These are phyloP conservation scores for Vanessa tameamea DNA, from an alignment of 1,140 invertebrate genomes.

Conservation along the genomic window DNA sequence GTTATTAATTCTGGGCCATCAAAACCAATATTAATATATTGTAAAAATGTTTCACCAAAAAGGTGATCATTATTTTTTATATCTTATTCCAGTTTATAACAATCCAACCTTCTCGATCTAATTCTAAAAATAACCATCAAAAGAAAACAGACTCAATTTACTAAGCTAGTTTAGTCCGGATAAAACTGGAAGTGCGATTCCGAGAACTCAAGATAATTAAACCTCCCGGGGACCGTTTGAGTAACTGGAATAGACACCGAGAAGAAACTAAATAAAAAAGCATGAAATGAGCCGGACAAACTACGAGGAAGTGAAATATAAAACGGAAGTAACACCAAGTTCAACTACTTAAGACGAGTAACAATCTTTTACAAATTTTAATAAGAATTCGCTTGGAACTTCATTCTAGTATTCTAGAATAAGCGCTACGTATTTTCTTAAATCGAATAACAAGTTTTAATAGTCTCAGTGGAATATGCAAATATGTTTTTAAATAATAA, in stretches of 20 bases:
- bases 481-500: too few relatives aligned
- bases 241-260: conserved; percentile 1
- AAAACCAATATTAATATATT: too few relatives aligned
- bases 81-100: too few relatives aligned
- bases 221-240: not conserved
- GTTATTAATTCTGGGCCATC: too few relatives aligned
- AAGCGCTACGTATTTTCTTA: not conserved
- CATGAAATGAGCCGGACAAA: conserved; percentile 8
- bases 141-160: conserved; percentile 7
- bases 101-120: not conserved
- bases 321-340: not conserved
- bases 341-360: not conserved
- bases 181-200: not conserved
- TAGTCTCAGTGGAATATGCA: not conserved
- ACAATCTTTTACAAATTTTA: not conserved
- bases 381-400: not conserved
- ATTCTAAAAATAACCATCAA: not conserved
- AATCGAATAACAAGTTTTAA: not conserved
- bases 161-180: conserved; percentile 1
- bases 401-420: not conserved
- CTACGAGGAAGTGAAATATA: conserved; percentile 1
- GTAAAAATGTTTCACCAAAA: too few relatives aligned
- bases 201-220: conserved; percentile 19
- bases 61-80: too few relatives aligned
- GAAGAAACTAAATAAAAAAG: conserved; percentile 11